Evolutionary conservation across 2,888 invertebrate species (phyloP), one percentile per base, ranked within the genome.

Genomic region (Papilio protenor): DNA sequence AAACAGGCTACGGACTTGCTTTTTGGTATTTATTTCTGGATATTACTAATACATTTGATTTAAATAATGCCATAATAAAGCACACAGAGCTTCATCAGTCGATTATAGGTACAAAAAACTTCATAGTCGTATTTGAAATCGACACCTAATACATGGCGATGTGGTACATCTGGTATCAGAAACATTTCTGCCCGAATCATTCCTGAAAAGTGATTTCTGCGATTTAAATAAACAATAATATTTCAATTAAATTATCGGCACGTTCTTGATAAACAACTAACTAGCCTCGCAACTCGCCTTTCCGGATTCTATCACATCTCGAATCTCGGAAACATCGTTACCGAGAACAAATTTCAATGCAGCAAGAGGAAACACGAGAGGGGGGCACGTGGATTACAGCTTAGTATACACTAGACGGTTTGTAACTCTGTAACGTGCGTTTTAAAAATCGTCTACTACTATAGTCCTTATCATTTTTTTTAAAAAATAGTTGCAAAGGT

Each of bases 261-360:
- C 57, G 21, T 40, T 77, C 79, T 18, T 59, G 47, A 76, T 33
- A n/a, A n/a, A 61, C 59, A 27, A 59, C 1, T 16, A 55, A 75
- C 57, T n/a, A 18, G 49, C 10, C 18, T 79, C 85, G 83, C 85
- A 77, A 84, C 87, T 83, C 81, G 83, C 87, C 88, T 86, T 87
- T 88, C 89, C 85, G 84, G 87, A 87, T 86, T 85, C 84, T 88
- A 85, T 85, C 85, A 81, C 71, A 27, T 52, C 33, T 49, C 27
- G 52, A 49, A 89, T 89, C 89, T 86, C 79, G 82, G 86, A 87
- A 89, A 88, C 87, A 83, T 82, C 84, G 84, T 86, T 88, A 85
- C 86, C 81, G 80, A 83, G 86, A 87, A 88, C 87, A 84, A 87
- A 88, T 84, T 86, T 85, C 83, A 85, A 84, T 82, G 83, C 80